Evolutionary conservation across 2,113 vertebrate species (phyloP), one percentile per base, ranked within the genome.

Genomic region (Toxotes jaculatrix): DNA sequence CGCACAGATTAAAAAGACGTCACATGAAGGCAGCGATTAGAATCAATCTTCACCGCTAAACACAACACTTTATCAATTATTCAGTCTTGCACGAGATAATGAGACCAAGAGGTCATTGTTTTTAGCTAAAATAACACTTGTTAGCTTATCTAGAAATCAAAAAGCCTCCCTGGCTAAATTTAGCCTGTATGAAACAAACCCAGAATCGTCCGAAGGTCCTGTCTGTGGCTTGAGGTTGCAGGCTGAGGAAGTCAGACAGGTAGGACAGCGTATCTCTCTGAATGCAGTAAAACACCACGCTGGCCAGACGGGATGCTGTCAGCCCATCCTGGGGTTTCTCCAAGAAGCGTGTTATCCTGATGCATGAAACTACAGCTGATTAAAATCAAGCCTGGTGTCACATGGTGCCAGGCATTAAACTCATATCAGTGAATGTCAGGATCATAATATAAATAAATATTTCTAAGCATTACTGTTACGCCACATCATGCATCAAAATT

Each of bases 271-370:
- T 94, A 36, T 90, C 86, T 45, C 66, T 93, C 49, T 78, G 93
- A 40, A 96, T 83, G 80, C 96, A 96, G 91, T 96, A 96, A 78
- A 96, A 96, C 40, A 96, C 95, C 13, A 96, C 95, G 19, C 95
- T 96, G 84, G 96, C 96, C 76, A 96, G 78, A 27, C 95, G 91
- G 1, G 96, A 96, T 1, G 51, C 43, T 0, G 94, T 95, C 74
- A 90, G 31, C 3, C 89, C 95, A 5, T 89, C 91, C 10, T 68
- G 59, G 0, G 96, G 95, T 84, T 96, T 96, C 87, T 96, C 96
- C 77, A 92, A 56, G 79, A 96, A 96, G 56, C 85, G 84, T 1
- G 53, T 92, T 78, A 96, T 89, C 88, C 96, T 96, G 82, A 55
- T 55, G 81, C 16, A 77, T 1, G 78, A 60, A 42, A 59, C 2